Conservation (phyloP, 1,140 invertebrate genomes). For the Euura saliciscinereae region DNA sequence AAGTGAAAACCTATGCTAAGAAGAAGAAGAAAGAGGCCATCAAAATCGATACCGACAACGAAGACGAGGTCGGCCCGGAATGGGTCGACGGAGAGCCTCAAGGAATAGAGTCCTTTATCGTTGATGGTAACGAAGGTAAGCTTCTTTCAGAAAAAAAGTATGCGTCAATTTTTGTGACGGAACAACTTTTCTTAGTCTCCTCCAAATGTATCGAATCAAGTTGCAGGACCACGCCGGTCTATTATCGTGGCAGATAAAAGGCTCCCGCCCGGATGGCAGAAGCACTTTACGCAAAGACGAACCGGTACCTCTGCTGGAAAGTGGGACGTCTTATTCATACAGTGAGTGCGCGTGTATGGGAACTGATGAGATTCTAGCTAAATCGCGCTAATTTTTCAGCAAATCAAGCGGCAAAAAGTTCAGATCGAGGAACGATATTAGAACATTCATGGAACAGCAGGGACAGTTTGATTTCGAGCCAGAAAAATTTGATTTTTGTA, state of each 20-base stretch:
- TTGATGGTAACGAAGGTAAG: slow-evolving; percentile 53
- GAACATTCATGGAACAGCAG: slow-evolving; percentile 51
- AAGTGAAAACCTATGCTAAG: slow-evolving; percentile 34
- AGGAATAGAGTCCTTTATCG: slow-evolving; percentile 50
- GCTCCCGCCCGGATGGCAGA: slow-evolving; percentile 75
- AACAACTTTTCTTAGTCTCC: too few species aligned
- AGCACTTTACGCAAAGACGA: slow-evolving; percentile 74
- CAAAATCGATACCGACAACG: slow-evolving; percentile 36
- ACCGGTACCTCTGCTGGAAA: slow-evolving; percentile 74
- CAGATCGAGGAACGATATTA: slow-evolving; percentile 56
- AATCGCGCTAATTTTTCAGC: slow-evolving; percentile 33
- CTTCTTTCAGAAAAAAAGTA: neutral
- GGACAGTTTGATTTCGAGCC: slow-evolving; percentile 49
- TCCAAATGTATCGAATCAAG: neutral
- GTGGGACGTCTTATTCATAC: slow-evolving; percentile 79
- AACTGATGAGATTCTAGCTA: slow-evolving; percentile 8
- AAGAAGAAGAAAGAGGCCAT: slow-evolving; percentile 40
- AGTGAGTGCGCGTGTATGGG: slow-evolving; percentile 52
- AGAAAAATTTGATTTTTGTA: slow-evolving; percentile 59
- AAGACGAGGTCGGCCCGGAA: slow-evolving; percentile 48
- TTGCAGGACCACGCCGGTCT: slow-evolving; percentile 59
- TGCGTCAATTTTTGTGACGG: too few species aligned
- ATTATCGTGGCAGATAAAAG: slow-evolving; percentile 74
- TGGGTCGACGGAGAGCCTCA: slow-evolving; percentile 54
- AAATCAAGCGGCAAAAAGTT: slow-evolving; percentile 57